phyloP scores from a whole-genome alignment of 2,888 invertebrate species.

The Heliconius ethilla region DNA sequence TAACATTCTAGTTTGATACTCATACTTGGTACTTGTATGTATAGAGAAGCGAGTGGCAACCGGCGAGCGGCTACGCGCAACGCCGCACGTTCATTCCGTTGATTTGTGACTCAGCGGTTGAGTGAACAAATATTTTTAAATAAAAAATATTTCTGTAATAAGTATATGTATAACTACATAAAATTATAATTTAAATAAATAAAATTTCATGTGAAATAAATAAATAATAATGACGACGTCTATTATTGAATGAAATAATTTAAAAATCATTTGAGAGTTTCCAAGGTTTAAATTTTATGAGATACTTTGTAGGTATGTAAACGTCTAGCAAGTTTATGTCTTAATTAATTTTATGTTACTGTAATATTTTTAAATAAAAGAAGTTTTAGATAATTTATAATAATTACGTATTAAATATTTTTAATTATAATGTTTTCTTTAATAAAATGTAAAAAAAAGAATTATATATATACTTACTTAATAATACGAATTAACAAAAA shows the following conservation, averaged over 20 bases:
- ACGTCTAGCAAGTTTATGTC: not conserved
- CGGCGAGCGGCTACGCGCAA: constrained; percentile 23
- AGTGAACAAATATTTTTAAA: constrained; percentile 13
- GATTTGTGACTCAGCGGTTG: constrained; percentile 11
- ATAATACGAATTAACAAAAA: not conserved
- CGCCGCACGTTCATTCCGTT: constrained; percentile 24
- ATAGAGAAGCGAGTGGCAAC: not conserved
- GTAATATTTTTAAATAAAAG: not conserved
- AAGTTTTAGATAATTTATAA: not conserved
- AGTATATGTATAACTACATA: not conserved
- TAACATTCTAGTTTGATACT: constrained; percentile 27
- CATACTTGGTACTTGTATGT: not conserved
- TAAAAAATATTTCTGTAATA: not conserved
- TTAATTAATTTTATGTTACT: not conserved
- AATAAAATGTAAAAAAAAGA: not conserved
- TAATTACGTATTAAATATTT: not conserved
- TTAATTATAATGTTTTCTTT: not conserved
- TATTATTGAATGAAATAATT: not conserved
- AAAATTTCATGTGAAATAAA: not conserved
- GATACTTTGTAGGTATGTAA: not conserved
- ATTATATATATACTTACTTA: not conserved
- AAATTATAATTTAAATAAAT: not conserved
- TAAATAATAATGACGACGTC: not conserved
- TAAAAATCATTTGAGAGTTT: not conserved
- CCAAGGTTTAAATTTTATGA: constrained; percentile 12